Evolutionary conservation across 2,113 vertebrate species (phyloP).

Genomic region (Lynx canadensis): DNA sequence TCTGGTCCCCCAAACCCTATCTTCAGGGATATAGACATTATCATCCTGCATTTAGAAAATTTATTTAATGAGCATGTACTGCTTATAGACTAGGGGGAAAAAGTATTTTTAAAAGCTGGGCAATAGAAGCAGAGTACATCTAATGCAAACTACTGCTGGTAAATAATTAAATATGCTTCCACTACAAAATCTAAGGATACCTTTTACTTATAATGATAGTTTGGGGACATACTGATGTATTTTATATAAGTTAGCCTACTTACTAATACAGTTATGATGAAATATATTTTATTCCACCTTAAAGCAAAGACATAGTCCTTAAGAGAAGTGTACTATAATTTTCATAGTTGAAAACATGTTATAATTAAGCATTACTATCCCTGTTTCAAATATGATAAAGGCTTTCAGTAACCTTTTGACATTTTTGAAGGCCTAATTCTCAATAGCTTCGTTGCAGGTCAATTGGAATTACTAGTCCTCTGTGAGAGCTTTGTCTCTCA

Average conservation of each 20-base stretch:
- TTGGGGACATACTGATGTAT: not conserved
- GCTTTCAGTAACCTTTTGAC: conserved; percentile 61
- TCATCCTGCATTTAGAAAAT: conserved; percentile 37
- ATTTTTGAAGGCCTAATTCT: conserved; percentile 45
- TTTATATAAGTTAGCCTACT: conserved; percentile 37
- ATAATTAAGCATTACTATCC: not conserved
- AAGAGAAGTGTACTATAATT: not conserved
- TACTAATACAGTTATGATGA: not conserved
- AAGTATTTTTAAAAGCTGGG: conserved; percentile 45
- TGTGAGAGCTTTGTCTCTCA: not conserved
- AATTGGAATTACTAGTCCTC: not conserved
- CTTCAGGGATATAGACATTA: not conserved
- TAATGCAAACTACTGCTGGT: not conserved
- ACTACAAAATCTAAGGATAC: not conserved
- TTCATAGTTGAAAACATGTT: not conserved
- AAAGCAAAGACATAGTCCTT: conserved; percentile 15
- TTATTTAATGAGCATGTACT: conserved; percentile 53
- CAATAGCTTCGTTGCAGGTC: not conserved
- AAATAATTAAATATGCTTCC: conserved; percentile 61
- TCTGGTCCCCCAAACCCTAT: not conserved
- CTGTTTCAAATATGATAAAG: conserved; percentile 25
- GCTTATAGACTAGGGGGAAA: not conserved
- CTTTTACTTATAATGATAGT: conserved; percentile 38
- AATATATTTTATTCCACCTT: not conserved
- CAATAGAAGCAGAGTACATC: not conserved